Base-by-base conservation (phyloP, 2,888 invertebrate species). In the Amiota communis region DNA sequence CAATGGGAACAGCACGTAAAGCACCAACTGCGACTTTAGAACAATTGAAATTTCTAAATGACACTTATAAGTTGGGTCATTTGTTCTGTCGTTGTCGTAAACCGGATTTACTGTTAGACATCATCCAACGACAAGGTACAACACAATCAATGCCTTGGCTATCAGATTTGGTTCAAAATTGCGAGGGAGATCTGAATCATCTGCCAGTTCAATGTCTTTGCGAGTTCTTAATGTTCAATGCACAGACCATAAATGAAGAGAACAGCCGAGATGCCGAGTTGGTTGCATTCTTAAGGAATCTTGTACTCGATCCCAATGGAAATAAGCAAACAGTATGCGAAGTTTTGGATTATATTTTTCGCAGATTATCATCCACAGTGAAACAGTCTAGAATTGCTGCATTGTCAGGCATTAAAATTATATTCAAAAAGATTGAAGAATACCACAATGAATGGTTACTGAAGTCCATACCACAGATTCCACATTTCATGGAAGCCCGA, bases 91-190 rank as follows among this genome's bases (percentile, higher is more conserved):
- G 95, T 3, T 95, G 95, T 73, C 92, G 98, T 11, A 94, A 95
- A 87, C 98, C 98, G 0, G 98, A 98, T 88, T 94, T 98, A 84
- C 91, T 99, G 48, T 90, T 98, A 77, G 96, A 97, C 86, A 95
- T 98, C 75, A 98, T 98, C 88, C 96, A 97, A 83, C 90, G 97
- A 23, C 95, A 95, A 87, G 96, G 96, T 78, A 94, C 97, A 10
- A 94, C 96, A 0, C 95, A 97, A 79, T 97, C 98, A 57, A 97
- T 98, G 97, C 98, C 98, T 4, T 98, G 98, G 98, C 91, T 98
- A 76, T 97, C 97, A 10, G 97, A 98, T 88, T 91, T 98, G 75
- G 96, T 98, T 13, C 95, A 97, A 82, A 96, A 95, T 81, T 96
- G 96, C 79, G 97, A 97, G 86, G 95, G 88, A 3, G 90, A 90